Evolutionary conservation across 2,113 vertebrate species (phyloP), one percentile per base, ranked within the genome.

Genomic region (Corythornis vintsioides): DNA sequence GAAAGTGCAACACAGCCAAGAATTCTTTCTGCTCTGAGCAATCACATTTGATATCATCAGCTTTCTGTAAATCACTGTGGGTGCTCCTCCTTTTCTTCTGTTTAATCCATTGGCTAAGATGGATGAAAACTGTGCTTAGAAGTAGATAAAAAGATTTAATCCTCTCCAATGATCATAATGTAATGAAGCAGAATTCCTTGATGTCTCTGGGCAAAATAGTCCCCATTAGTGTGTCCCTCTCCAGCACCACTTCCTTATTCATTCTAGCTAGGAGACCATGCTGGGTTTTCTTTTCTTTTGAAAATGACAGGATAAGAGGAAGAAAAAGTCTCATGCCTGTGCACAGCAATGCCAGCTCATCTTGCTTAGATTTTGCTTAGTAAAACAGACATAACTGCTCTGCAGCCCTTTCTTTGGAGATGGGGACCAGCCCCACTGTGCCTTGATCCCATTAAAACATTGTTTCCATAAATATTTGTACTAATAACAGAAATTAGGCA

Each of bases 381-480:
- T 83, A 76, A 66, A 95, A 88, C 56, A 85, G 86, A 72, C 47
- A 75, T 69, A 77, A 89, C 74, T 87, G 35, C 22, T 78, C 53
- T 35, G 40, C 59, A 87, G 17, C 24, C 45, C 24, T 71, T 75
- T 33, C n/a, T 75, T 92, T 88, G 45, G 35, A 86, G 24, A 21
- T 71, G 48, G 14, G 31, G 40, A 86, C 40, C 70, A 63, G 56
- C 60, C 69, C 61, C 59, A 52, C 52, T 80, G 56, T 71, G 57
- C 47, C 14, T 96, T 89, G 67, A 89, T 92, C 75, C 88, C 82
- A 60, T 90, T 91, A 88, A 92, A 82, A 40, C 38, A 43, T 20
- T 3, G 22, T 94, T 69, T 93, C 75, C 84, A 84, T 94, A 90
- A 94, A 96, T 90, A 88, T 63, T 82, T 91, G 45, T n/a, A 76